Conservation (phyloP, 2,888 invertebrate genomes). For the Tryphoninae sp. region DNA sequence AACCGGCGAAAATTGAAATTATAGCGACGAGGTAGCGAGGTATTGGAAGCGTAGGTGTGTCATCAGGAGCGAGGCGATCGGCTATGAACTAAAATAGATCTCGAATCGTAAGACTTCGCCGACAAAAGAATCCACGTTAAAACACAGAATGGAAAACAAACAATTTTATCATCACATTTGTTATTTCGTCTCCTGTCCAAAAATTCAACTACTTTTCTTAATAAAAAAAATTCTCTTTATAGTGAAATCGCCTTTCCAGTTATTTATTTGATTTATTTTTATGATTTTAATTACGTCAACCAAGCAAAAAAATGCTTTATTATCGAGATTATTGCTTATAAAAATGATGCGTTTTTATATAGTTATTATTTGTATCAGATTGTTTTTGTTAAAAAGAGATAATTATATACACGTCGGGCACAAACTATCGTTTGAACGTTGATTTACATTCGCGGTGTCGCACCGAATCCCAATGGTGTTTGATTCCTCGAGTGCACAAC, state of each 20-base stretch:
- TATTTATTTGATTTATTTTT: not conserved
- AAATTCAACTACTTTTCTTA: not conserved
- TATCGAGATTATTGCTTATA: too few relatives aligned
- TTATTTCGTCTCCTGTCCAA: not conserved
- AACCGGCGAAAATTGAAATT: not conserved
- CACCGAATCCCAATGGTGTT: conserved; percentile 48
- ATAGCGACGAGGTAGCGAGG: not conserved
- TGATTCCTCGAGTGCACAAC: conserved; percentile 27
- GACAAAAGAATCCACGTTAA: not conserved
- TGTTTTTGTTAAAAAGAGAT: not conserved
- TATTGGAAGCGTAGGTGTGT: too few relatives aligned
- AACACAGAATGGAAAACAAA: not conserved
- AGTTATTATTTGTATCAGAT: not conserved
- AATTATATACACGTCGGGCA: conserved; percentile 49
- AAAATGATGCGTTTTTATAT: not conserved
- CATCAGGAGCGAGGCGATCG: too few relatives aligned
- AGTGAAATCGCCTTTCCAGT: not conserved
- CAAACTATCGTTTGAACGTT: conserved; percentile 23
- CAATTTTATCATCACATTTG: not conserved
- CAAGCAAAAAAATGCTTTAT: too few relatives aligned
- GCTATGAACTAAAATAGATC: not conserved
- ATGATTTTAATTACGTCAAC: too few relatives aligned
- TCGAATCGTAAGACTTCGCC: not conserved
- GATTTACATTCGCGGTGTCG: conserved; percentile 43
- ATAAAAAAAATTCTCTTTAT: not conserved